Evolutionary conservation across 2,797 vertebrate genomes (phyloP).

Genomic region (Paramormyrops hopkinsi): DNA sequence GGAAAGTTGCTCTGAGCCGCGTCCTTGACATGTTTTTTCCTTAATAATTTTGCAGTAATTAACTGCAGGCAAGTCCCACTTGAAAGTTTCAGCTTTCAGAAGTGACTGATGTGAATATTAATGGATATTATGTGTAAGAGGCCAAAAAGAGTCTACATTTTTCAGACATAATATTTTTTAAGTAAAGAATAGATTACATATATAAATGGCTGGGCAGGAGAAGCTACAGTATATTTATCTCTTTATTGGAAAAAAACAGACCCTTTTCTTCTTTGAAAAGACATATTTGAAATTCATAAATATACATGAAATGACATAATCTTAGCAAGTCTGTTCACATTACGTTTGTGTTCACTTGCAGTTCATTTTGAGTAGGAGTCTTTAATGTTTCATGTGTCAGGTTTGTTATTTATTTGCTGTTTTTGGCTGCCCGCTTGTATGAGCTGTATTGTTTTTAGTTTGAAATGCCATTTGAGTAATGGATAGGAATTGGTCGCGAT

Average conservation of each 20-base stretch:
- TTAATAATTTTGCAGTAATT: constrained; percentile 4
- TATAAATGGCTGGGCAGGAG: not conserved
- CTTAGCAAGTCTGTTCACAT: not conserved
- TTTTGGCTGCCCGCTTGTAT: not conserved
- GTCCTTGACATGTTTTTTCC: not conserved
- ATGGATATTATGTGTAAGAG: not conserved
- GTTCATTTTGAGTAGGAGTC: not conserved
- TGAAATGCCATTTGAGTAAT: not conserved
- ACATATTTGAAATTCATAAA: not conserved
- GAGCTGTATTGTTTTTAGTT: not conserved
- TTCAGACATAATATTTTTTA: constrained; percentile 1
- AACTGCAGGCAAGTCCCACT: not conserved
- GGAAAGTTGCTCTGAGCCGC: not conserved
- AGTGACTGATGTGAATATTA: not conserved
- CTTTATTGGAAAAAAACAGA: not conserved
- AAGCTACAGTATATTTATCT: not conserved
- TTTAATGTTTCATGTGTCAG: not conserved
- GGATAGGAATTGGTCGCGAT: not conserved
- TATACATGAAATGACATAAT: not conserved
- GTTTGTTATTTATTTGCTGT: constrained; percentile 16
- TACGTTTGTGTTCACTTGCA: not conserved
- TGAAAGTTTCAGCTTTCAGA: not conserved
- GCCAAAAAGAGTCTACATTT: not conserved
- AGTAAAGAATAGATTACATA: not conserved
- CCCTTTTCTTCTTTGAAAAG: not conserved